phyloP scores from a whole-genome alignment of 2,888 invertebrate species.

The Allolobophora icterica region DNA sequence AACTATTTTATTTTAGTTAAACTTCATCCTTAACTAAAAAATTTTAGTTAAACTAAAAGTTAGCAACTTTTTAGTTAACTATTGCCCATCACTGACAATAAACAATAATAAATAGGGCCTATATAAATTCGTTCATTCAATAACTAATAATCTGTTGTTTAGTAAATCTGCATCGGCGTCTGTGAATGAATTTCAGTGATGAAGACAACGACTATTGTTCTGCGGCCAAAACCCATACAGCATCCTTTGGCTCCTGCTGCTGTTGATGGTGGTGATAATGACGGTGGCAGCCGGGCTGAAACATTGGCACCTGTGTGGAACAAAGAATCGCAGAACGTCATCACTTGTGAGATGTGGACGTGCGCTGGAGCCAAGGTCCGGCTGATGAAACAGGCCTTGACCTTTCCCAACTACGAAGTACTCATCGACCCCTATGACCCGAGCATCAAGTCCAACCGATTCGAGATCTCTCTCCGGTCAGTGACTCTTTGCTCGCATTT shows the following conservation, averaged over 20 bases:
- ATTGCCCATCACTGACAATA: too few relatives aligned
- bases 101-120: neutral
- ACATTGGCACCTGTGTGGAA: neutral
- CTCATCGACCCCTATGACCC: neutral
- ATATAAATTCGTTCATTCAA: too few relatives aligned
- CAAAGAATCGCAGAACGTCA: neutral
- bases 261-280: neutral
- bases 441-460: neutral
- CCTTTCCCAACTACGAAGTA: slow-evolving; percentile 2
- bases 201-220: neutral
- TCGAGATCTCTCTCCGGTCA: neutral
- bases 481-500: neutral
- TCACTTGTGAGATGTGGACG: neutral
- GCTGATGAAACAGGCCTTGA: neutral
- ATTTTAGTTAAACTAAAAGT: too few relatives aligned
- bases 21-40: too few relatives aligned
- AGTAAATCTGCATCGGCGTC: neutral
- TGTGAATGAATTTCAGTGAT: neutral
- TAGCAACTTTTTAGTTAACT: too few relatives aligned
- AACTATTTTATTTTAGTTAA: too few relatives aligned
- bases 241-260: neutral
- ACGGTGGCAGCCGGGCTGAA: neutral
- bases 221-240: neutral
- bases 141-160: neutral
- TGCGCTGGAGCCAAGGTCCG: neutral